These are phyloP conservation scores for Dromiciops gliroides DNA, from an alignment of 2,113 vertebrate genomes.

Conservation along the genomic window DNA sequence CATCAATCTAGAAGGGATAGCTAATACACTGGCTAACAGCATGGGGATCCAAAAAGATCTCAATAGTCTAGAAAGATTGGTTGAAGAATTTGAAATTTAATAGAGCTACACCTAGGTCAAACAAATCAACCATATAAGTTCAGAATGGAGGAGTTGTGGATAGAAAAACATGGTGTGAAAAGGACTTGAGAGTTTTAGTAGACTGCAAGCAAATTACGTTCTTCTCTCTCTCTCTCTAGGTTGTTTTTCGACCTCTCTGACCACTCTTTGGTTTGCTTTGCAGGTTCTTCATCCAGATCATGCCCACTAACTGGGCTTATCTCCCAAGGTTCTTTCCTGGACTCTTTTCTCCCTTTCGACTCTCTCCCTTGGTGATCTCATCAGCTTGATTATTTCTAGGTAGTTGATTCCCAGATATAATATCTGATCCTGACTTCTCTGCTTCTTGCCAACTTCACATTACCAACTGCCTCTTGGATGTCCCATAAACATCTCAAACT, in stretches of 20 bases:
- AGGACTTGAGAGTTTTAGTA: not conserved
- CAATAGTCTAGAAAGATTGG: not conserved
- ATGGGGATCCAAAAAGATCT: not conserved
- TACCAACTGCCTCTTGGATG: too few species aligned
- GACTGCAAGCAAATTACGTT: not conserved
- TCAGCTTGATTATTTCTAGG: too few species aligned
- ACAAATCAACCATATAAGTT: not conserved
- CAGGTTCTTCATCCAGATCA: too few species aligned
- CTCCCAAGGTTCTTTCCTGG: too few species aligned
- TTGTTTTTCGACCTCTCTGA: too few species aligned
- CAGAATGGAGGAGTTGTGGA: not conserved
- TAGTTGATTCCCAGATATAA: too few species aligned
- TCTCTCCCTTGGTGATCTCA: too few species aligned
- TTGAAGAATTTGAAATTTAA: not conserved
- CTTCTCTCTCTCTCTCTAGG: not conserved
- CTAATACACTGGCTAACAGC: not conserved
- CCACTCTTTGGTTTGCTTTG: too few species aligned
- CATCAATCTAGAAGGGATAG: not conserved
- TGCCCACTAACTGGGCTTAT: too few species aligned
- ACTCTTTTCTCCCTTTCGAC: too few species aligned
- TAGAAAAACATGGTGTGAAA: not conserved
- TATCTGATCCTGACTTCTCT: too few species aligned
- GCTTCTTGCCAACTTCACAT: too few species aligned
- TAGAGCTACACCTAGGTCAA: not conserved
- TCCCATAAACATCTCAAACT: not conserved